These are phyloP conservation scores for Sylvilagus bachmani DNA, from an alignment of 2,113 vertebrate species.

Conservation along the genomic window DNA sequence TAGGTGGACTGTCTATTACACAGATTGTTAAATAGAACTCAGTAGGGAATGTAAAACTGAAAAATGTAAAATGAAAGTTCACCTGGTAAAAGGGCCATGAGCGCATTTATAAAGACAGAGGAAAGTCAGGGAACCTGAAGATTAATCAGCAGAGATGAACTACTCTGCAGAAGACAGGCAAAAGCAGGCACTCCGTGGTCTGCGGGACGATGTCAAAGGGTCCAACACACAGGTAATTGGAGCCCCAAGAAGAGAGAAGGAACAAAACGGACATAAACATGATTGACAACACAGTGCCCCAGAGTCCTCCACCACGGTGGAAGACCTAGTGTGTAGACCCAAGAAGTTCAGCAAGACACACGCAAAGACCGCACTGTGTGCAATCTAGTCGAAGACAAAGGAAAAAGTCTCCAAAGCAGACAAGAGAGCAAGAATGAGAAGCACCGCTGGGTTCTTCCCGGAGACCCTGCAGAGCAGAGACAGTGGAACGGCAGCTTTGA, in stretches of 20 bases:
- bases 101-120: background rate
- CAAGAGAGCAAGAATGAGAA: no score
- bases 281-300: background rate
- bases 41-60: background rate
- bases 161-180: background rate
- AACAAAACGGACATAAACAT: background rate
- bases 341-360: background rate
- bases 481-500: background rate
- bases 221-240: background rate
- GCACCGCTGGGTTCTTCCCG: background rate
- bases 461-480: background rate
- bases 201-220: background rate
- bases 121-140: background rate
- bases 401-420: background rate
- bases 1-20: background rate
- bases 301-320: background rate
- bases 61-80: constrained; percentile 1
- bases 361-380: background rate
- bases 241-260: background rate
- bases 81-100: background rate
- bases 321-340: background rate
- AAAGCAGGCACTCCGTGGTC: background rate
- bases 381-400: background rate
- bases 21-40: background rate
- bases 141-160: background rate